These are phyloP conservation scores for Cremastobaeus sp. DNA, from an alignment of 2,888 invertebrate genomes.

Conservation along the genomic window DNA sequence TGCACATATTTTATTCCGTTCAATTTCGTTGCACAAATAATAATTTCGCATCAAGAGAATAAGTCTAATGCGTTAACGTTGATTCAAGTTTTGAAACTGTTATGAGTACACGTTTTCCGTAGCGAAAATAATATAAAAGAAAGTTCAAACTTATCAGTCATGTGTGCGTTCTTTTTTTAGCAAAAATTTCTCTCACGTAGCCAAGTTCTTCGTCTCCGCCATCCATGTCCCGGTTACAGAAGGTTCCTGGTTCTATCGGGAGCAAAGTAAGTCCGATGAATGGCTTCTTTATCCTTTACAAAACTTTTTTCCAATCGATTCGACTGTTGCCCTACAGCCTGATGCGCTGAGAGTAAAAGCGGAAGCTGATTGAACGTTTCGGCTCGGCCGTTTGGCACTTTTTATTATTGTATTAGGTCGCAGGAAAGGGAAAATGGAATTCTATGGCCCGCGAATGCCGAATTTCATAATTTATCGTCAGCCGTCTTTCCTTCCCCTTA, in stretches of 20 bases:
- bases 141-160: constrained; percentile 27
- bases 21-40: constrained; percentile 26
- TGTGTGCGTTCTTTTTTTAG: constrained; percentile 21
- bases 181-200: constrained; percentile 47
- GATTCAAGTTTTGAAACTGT: constrained; percentile 39
- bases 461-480: constrained; percentile 29
- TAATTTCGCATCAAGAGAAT: constrained; percentile 13
- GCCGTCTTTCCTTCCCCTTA: not conserved
- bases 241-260: constrained; percentile 32
- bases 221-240: constrained; percentile 36
- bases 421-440: constrained; percentile 24
- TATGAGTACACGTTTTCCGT: constrained; percentile 31
- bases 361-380: constrained; percentile 51
- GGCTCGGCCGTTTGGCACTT: constrained; percentile 33
- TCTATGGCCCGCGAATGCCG: constrained; percentile 36
- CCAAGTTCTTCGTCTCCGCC: constrained; percentile 38
- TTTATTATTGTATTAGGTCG: constrained; percentile 46
- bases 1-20: constrained; percentile 22
- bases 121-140: constrained; percentile 32
- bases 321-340: constrained; percentile 36
- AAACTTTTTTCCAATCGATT: constrained; percentile 52
- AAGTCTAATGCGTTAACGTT: constrained; percentile 27
- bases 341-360: constrained; percentile 41
- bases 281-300: constrained; percentile 50
- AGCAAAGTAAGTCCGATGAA: constrained; percentile 48